These are phyloP conservation scores for Penaeus vannamei DNA, from an alignment of 1,140 invertebrate genomes.

Conservation along the genomic window DNA sequence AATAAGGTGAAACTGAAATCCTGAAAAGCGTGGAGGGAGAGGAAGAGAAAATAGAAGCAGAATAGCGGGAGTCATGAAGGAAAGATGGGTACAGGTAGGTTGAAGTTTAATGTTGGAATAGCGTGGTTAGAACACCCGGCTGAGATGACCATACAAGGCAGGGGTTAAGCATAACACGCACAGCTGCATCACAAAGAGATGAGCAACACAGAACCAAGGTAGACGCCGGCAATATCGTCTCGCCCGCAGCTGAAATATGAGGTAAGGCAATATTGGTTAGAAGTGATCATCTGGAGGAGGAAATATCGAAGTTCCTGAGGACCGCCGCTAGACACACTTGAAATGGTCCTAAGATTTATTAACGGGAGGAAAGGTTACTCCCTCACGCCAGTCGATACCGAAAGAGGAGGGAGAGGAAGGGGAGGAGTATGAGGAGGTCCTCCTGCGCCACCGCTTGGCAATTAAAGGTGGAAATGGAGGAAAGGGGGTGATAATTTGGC, in stretches of 20 bases:
- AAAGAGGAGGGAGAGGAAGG: slow-evolving; percentile 16
- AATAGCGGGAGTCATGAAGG: neutral
- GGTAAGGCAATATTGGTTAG: slow-evolving; percentile 37
- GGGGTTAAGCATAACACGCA: no score
- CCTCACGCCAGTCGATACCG: slow-evolving; percentile 14
- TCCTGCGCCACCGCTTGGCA: slow-evolving; percentile 5
- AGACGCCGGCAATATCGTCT: neutral
- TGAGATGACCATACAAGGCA: no score
- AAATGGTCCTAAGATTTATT: slow-evolving; percentile 47
- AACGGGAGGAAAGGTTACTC: slow-evolving; percentile 20
- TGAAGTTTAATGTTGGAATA: no score
- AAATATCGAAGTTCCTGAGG: slow-evolving; percentile 20
- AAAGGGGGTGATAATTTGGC: neutral
- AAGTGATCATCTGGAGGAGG: slow-evolving; percentile 27
- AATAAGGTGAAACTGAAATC: no score
- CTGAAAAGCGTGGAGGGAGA: neutral
- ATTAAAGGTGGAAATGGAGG: slow-evolving; percentile 23
- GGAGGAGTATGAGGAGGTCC: neutral
- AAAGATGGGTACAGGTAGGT: no score
- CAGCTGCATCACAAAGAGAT: neutral
- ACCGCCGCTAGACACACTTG: slow-evolving; percentile 17
- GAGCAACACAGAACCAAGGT: neutral
- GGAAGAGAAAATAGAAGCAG: neutral
- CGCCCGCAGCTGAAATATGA: slow-evolving; percentile 30
- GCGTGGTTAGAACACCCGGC: neutral